These are phyloP conservation scores for Macropis europaea DNA, from an alignment of 2,888 invertebrate species.

Conservation along the genomic window DNA sequence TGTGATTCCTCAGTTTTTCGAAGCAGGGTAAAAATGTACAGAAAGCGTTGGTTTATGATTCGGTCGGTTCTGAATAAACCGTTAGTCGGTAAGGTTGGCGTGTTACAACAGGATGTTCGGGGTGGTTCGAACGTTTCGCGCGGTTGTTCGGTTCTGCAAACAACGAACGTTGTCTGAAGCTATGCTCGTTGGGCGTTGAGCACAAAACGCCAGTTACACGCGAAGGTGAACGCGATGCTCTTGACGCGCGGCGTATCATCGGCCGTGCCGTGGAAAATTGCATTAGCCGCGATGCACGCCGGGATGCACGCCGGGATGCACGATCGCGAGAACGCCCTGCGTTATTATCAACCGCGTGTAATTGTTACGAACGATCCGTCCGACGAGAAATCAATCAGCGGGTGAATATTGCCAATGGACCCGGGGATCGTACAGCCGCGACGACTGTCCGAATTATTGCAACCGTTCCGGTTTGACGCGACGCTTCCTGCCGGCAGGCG, in stretches of 20 bases:
- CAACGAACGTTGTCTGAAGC: neutral
- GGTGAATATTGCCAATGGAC: slow-evolving; percentile 24
- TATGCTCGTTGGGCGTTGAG: slow-evolving; percentile 1
- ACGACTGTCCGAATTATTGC: slow-evolving; percentile 34
- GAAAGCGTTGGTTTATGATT: too few species aligned
- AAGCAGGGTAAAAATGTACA: too few species aligned
- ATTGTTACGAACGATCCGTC: slow-evolving; percentile 16
- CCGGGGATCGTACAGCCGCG: neutral
- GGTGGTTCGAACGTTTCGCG: neutral
- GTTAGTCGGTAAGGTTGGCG: too few species aligned
- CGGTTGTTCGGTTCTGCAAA: neutral
- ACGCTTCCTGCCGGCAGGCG: slow-evolving; percentile 25
- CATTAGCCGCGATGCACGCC: slow-evolving; percentile 24
- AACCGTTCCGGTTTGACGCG: slow-evolving; percentile 25
- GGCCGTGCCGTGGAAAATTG: slow-evolving; percentile 14
- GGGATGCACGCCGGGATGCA: neutral
- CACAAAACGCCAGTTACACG: slow-evolving; percentile 25
- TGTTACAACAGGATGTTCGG: neutral
- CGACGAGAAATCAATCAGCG: slow-evolving; percentile 45
- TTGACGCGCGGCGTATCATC: slow-evolving; percentile 19
- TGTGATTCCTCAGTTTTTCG: too few species aligned
- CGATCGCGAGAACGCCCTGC: neutral
- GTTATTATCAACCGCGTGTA: slow-evolving; percentile 40
- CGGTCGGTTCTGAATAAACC: too few species aligned
- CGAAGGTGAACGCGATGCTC: neutral